phyloP scores from a whole-genome alignment of 2,113 vertebrate genomes.

The Salvelinus sp. region DNA sequence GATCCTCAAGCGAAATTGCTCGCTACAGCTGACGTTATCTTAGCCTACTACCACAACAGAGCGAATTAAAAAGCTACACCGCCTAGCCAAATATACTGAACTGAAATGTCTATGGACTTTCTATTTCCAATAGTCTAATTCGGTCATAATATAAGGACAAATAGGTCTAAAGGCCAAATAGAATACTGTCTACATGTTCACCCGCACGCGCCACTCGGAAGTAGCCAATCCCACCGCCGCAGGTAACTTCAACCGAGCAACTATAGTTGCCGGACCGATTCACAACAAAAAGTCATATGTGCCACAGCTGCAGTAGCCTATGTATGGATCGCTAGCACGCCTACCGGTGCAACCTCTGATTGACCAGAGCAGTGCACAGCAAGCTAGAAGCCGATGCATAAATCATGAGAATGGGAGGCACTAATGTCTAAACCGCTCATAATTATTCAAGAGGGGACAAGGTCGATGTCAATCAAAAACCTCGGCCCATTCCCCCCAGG shows the following conservation, averaged over 20 bases:
- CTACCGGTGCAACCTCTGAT: conserved; percentile 23
- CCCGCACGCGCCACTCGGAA: too few relatives aligned
- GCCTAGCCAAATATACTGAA: too few relatives aligned
- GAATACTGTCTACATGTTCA: too few relatives aligned
- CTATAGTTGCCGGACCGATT: conserved; percentile 1
- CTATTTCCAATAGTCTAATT: too few relatives aligned
- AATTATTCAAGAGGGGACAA: conserved; percentile 63
- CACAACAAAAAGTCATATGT: conserved; percentile 33
- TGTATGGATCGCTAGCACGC: conserved; percentile 54
- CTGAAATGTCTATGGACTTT: too few relatives aligned
- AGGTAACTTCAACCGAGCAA: neutral
- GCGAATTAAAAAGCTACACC: too few relatives aligned
- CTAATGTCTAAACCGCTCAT: conserved; percentile 62
- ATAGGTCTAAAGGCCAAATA: too few relatives aligned
- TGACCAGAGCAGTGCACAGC: conserved; percentile 12
- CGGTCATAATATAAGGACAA: too few relatives aligned
- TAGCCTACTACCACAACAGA: too few relatives aligned
- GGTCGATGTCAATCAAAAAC: conserved; percentile 65
- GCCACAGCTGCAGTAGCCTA: conserved; percentile 59
- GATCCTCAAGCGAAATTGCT: too few relatives aligned
- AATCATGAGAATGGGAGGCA: conserved; percentile 67
- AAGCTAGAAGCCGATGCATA: conserved; percentile 49
- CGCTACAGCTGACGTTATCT: too few relatives aligned
- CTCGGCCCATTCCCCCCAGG: conserved; percentile 38
- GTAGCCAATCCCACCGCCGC: conserved; percentile 7